Evolutionary conservation across 2,888 invertebrate genomes (phyloP), one percentile per base, ranked within the genome.

Genomic region (Eubasilissa splendida): DNA sequence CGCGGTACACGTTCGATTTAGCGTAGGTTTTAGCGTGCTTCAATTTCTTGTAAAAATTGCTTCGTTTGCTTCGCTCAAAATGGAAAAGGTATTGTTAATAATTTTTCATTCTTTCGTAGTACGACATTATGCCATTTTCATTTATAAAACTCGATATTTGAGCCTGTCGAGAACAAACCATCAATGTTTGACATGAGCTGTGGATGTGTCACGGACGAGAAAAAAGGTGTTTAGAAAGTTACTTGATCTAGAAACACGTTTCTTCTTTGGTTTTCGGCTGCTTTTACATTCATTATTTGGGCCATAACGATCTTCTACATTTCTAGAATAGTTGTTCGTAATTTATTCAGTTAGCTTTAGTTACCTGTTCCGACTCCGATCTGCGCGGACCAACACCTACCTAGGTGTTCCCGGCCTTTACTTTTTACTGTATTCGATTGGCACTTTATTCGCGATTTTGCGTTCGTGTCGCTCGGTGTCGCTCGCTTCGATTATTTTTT

Each of bases 211-310:
- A 68, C 33, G 56, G 53, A 14, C 50, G 50, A 42, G n/a, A 68
- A 77, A 81, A 77, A 81, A 75, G 75, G 59, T 77, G 81, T 75
- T 81, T 81, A 81, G 81, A 81, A 81, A 81, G 81, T 81, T 70
- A 14, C 42, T 42, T 56, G 56, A 76, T 59, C 66, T 54, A 58
- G 70, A 42, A 77, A 77, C 77, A 68, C 68, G 77, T 77, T 77
- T 77, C 77, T 12, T 77, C 54, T 68, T 77, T 66, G 42, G 52
- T 76, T 31, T 77, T 52, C 8, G 60, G 53, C 50, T 12, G 50
- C 74, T 59, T 76, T 63, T 76, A 59, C 63, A 76, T 76, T 63
- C 65, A 22, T 76, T 63, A 14, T 14, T 76, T 31, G 14, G 76
- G 76, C 42, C 52, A 12, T 63, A 10, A 50, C 11, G 22, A 9